Conservation (phyloP, 2,113 vertebrate species). For the Camelus bactrianus region DNA sequence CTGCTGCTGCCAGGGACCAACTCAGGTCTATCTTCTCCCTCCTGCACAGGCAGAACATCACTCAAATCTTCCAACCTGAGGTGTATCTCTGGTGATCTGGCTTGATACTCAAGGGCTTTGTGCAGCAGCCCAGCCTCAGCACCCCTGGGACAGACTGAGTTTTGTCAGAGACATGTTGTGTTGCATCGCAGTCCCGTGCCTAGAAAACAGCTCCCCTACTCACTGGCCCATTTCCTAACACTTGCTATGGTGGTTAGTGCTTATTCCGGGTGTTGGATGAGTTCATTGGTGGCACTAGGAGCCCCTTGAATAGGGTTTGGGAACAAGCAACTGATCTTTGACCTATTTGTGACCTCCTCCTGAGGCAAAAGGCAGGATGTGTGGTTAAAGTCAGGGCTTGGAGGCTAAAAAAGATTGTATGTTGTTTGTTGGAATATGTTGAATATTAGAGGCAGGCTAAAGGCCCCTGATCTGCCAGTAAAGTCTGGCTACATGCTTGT, state of each 20-base stretch:
- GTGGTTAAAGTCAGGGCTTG: not conserved
- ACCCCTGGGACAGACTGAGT: not conserved
- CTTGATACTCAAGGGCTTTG: not conserved
- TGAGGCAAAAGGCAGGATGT: not conserved
- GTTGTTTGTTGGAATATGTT: not conserved
- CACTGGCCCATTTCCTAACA: not conserved
- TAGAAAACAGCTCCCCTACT: not conserved
- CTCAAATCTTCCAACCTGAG: not conserved
- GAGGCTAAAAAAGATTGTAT: not conserved
- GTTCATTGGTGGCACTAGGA: not conserved
- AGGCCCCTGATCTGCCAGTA: not conserved
- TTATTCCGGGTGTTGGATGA: not conserved
- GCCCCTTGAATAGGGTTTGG: not conserved
- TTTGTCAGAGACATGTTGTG: not conserved
- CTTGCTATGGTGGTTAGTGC: too few relatives aligned
- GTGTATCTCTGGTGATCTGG: not conserved
- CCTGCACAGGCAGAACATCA: not conserved
- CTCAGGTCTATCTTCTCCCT: not conserved
- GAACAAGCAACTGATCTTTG: not conserved
- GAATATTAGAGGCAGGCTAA: not conserved
- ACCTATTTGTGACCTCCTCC: not conserved
- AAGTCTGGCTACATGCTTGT: not conserved
- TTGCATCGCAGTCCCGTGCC: not conserved
- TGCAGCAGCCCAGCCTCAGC: not conserved
- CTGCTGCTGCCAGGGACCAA: not conserved